phyloP scores from a whole-genome alignment of 2,888 invertebrate species.

The Agriopis marginaria region DNA sequence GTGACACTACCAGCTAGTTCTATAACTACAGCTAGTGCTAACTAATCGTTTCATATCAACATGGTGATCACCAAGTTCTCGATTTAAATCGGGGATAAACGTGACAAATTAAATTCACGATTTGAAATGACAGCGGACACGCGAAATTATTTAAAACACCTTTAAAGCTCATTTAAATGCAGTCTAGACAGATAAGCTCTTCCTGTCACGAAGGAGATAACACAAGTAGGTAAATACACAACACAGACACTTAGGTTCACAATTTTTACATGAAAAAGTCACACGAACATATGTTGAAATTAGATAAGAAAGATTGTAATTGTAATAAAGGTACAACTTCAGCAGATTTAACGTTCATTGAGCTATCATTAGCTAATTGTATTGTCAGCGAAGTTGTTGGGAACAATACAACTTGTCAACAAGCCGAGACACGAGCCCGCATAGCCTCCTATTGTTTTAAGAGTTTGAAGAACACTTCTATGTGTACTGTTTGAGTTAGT shows the following conservation, averaged over 20 bases:
- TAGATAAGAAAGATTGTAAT: not conserved
- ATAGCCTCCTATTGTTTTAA: slow-evolving; percentile 78
- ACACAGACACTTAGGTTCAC: slow-evolving; percentile 24
- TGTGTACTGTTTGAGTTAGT: slow-evolving; percentile 52
- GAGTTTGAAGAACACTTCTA: slow-evolving; percentile 61
- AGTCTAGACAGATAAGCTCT: slow-evolving; percentile 49
- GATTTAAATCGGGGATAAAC: slow-evolving; percentile 41
- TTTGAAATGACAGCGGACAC: slow-evolving; percentile 28
- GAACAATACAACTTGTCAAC: slow-evolving; percentile 57
- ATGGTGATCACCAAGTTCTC: slow-evolving; percentile 42
- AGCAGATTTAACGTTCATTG: slow-evolving; percentile 55
- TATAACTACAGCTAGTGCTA: slow-evolving; percentile 9
- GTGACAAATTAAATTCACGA: slow-evolving; percentile 40
- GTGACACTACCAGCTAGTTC: slow-evolving; percentile 36
- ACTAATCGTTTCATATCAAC: slow-evolving; percentile 51
- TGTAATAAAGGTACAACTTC: not conserved
- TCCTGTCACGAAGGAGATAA: slow-evolving; percentile 55
- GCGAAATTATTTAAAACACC: slow-evolving; percentile 28
- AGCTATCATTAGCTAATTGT: slow-evolving; percentile 64
- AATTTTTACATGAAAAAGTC: not conserved
- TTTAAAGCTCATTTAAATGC: slow-evolving; percentile 40
- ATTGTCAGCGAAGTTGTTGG: slow-evolving; percentile 62
- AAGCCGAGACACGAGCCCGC: slow-evolving; percentile 66
- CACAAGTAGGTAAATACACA: slow-evolving; percentile 49
- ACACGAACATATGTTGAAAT: not conserved